A percentile compares a stretch with the other conserved stretches of the same genome.
Conservation (phyloP, 2,888 invertebrate genomes). For the Drosophila helvetica region DNA sequence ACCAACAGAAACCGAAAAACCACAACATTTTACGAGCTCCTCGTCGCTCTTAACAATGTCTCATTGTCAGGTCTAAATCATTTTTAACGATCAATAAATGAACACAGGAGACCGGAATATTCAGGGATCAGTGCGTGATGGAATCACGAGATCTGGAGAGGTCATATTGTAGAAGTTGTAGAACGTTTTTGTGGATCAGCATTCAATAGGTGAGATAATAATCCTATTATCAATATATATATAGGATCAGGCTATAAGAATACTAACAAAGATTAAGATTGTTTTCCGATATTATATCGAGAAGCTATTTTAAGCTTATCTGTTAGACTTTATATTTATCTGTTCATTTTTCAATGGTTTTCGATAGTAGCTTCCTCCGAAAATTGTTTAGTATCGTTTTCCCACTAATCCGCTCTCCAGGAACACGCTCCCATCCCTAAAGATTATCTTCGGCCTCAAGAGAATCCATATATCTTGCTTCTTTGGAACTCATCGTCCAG, state of each 20-base stretch:
- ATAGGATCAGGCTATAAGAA: too few species aligned
- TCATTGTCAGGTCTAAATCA: constrained; percentile 77
- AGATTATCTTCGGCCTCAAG: neutral
- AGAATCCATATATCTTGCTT: constrained; percentile 45
- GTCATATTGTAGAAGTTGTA: neutral
- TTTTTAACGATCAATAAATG: constrained; percentile 78
- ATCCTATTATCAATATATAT: neutral
- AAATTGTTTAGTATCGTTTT: too few species aligned
- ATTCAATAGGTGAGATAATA: neutral
- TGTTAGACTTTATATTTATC: too few species aligned
- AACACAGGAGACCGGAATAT: constrained; percentile 32
- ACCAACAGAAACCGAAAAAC: constrained; percentile 34
- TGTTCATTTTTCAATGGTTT: too few species aligned
- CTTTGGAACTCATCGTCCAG: constrained; percentile 54
- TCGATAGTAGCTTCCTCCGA: too few species aligned
- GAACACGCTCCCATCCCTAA: constrained; percentile 20
- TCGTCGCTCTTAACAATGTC: constrained; percentile 68
- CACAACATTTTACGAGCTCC: constrained; percentile 47
- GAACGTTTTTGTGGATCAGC: neutral
- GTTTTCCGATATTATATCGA: too few species aligned
- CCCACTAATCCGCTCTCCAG: too few species aligned
- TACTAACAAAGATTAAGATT: too few species aligned
- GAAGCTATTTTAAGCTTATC: too few species aligned
- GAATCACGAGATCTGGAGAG: neutral
- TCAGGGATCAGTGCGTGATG: constrained; percentile 10